These are phyloP conservation scores for Lerema accius DNA, from an alignment of 1,140 invertebrate species.

Conservation along the genomic window DNA sequence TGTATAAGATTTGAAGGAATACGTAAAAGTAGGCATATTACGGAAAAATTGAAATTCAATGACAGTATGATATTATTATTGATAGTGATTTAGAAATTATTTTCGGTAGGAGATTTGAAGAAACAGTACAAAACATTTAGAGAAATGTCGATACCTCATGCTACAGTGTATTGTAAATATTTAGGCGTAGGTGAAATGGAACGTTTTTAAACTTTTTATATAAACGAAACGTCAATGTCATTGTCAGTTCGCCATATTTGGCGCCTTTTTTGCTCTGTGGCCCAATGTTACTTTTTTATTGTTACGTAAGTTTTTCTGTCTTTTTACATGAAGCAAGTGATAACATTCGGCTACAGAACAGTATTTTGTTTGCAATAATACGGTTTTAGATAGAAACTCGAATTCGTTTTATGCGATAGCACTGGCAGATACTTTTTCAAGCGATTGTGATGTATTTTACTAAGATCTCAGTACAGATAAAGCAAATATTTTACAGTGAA, in stretches of 20 bases:
- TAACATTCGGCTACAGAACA: conserved; percentile 33
- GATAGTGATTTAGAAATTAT: conserved; percentile 45
- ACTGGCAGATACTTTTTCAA: conserved; percentile 47
- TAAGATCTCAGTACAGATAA: conserved; percentile 69
- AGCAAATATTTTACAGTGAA: conserved; percentile 38
- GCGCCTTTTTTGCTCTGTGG: conserved; percentile 17
- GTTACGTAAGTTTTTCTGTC: not conserved
- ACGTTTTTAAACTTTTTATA: conserved; percentile 59
- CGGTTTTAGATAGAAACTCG: conserved; percentile 45
- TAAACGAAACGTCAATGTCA: conserved; percentile 25
- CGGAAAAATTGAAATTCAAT: conserved; percentile 46
- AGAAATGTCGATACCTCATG: conserved; percentile 69
- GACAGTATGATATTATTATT: conserved; percentile 69
- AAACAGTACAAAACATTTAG: conserved; percentile 68
- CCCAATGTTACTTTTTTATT: conserved; percentile 10
- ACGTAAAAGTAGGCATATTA: conserved; percentile 63
- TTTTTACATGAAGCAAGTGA: not conserved
- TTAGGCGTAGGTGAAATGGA: conserved; percentile 48
- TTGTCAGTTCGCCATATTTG: conserved; percentile 20
- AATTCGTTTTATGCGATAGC: conserved; percentile 48
- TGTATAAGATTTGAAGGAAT: conserved; percentile 65
- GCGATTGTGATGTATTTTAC: conserved; percentile 73
- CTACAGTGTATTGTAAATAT: conserved; percentile 76
- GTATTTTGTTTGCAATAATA: conserved; percentile 31
- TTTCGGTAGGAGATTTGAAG: conserved; percentile 49